These are phyloP conservation scores for Dynastes hyllus DNA, from an alignment of 2,888 invertebrate genomes.

Conservation along the genomic window DNA sequence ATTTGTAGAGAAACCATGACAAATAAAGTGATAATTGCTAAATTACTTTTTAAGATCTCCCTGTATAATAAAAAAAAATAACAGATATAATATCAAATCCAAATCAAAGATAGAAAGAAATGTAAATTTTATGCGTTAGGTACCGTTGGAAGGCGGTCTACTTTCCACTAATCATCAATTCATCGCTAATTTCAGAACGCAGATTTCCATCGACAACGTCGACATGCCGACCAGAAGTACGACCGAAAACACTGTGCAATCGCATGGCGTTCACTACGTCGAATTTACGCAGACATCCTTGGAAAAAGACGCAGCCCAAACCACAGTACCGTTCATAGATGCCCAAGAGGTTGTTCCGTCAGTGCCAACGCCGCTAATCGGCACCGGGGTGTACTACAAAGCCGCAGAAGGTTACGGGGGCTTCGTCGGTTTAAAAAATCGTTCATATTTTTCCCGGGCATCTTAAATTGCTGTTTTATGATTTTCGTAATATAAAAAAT, in stretches of 20 bases:
- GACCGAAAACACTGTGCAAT: neutral
- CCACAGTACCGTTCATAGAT: conserved; percentile 75
- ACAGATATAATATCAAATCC: too few relatives aligned
- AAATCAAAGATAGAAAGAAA: too few relatives aligned
- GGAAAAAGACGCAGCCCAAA: conserved; percentile 73
- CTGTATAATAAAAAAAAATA: too few relatives aligned
- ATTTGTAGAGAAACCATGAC: too few relatives aligned
- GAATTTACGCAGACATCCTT: conserved; percentile 72
- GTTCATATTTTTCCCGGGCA: conserved; percentile 68
- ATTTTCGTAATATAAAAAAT: neutral
- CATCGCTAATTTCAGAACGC: conserved; percentile 48
- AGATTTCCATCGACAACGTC: conserved; percentile 56
- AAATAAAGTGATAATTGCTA: too few relatives aligned
- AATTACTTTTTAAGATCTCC: too few relatives aligned
- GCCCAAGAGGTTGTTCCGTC: conserved; percentile 71
- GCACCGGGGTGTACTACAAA: conserved; percentile 74
- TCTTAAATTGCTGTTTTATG: conserved; percentile 19
- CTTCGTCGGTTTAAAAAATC: conserved; percentile 72
- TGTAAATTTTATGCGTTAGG: too few relatives aligned
- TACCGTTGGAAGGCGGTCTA: too few relatives aligned
- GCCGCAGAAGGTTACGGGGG: conserved; percentile 72
- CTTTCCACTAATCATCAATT: neutral
- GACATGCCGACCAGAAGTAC: conserved; percentile 61
- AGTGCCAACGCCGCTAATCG: conserved; percentile 71
- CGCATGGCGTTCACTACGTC: conserved; percentile 68